Base-by-base conservation (phyloP, 2,888 invertebrate genomes). In the Dryobotodes eremita region DNA sequence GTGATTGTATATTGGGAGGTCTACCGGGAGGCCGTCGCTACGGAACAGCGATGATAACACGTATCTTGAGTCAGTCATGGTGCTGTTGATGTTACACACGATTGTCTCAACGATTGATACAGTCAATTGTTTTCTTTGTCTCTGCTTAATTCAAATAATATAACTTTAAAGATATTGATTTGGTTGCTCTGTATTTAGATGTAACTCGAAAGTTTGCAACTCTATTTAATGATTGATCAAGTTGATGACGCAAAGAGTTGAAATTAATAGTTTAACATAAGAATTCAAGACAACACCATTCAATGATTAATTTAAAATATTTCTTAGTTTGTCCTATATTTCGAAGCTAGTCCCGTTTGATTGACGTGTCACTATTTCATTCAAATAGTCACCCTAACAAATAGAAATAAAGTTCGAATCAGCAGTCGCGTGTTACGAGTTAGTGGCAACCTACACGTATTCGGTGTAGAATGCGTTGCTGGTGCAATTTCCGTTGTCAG, bases 401-500 rank as follows among this genome's bases (percentile, higher is more conserved):
- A 57, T 31, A 75, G 62, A 79, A 76, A 80, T 82, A 83, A 42
- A 64, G 80, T 75, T 86, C 65, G 78, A 89, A 84, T 86, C 72
- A 15, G 86, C 87, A 89, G 86, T 88, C 76, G 84, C 77, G 79
- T 77, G 59, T 62, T 7, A 26, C 5, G n/a, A 62, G 42, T 50
- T 42, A 61, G 31, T 57, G 69, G 48, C 64, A 26, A 69, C 91
- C 91, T 95, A 95, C 64, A 93, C 92, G 85, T 94, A 90, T 80
- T 95, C 95, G 5, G 92, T 91, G 97, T 92, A 97, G 97, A 97
- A 97, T 90, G 95, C 97, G 89, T 97, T 96, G 93, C 97, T 97
- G 96, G 98, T 94, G 96, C 98, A 95, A 96, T 98, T 95, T 94
- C 97, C 97, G 89, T 96, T 97, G 90, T 97, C 97, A 77, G 92